Percentiles rank a stretch among this genome's conserved stretches.
Evolutionary conservation across 2,113 vertebrate genomes (phyloP).

Genomic region (Rhinogobius similis): DNA sequence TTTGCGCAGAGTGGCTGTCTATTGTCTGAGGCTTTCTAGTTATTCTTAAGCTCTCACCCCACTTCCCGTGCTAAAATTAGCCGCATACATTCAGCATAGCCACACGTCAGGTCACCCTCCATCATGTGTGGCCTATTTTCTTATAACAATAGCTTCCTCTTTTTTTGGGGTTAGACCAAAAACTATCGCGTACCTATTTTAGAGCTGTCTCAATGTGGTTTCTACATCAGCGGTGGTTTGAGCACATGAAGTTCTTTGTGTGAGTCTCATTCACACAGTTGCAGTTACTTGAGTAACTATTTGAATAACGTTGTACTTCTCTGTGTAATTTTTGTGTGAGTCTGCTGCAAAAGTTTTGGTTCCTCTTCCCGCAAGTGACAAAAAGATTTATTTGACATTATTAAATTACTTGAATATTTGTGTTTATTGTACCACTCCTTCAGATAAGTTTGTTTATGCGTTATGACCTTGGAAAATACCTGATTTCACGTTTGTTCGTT

Average conservation of each 20-base stretch:
- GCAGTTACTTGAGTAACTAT: no score
- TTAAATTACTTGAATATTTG: no score
- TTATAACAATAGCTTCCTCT: constrained; percentile 6
- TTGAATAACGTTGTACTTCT: no score
- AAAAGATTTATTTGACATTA: no score
- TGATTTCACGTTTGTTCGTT: no score
- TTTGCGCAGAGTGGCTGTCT: constrained; percentile 40
- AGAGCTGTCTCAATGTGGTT: background rate
- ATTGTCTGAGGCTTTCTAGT: constrained; percentile 65
- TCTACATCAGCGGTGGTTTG: background rate
- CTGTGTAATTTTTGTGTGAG: no score
- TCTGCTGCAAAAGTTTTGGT: no score
- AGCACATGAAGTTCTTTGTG: background rate
- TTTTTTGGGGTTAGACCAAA: background rate
- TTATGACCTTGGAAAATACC: no score
- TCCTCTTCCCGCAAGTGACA: no score
- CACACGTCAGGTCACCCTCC: constrained; percentile 26
- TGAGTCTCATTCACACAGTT: no score
- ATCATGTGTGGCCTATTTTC: constrained; percentile 21
- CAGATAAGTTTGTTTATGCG: no score
- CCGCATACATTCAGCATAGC: constrained; percentile 20
- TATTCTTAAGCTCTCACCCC: constrained; percentile 40
- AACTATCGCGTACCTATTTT: background rate
- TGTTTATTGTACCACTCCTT: no score
- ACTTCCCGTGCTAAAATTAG: constrained; percentile 58